Percentiles rank a stretch among this genome's conserved stretches.
Conservation (phyloP, 2,797 vertebrate genomes). For the Setipinna tenuifilis region DNA sequence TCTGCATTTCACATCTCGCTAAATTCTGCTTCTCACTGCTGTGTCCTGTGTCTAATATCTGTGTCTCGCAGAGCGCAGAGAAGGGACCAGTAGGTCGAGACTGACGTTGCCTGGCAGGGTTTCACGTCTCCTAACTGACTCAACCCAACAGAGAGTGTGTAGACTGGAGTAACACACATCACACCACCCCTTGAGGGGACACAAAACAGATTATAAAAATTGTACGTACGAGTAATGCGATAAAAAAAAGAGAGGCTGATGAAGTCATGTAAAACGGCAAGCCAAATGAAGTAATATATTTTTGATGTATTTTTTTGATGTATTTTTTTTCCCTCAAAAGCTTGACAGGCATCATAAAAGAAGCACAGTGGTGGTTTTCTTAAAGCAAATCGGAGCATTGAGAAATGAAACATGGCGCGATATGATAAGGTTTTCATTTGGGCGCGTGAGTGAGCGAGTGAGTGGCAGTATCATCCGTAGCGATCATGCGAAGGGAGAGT, state of each 20-base stretch:
- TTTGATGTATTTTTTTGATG: not conserved
- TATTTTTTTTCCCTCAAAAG: not conserved
- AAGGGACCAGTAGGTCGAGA: not conserved
- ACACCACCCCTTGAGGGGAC: not conserved
- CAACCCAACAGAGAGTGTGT: not conserved
- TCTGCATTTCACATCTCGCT: too few relatives aligned
- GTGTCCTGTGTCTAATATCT: not conserved
- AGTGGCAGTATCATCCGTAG: not conserved
- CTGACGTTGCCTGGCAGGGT: not conserved
- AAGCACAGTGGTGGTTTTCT: not conserved
- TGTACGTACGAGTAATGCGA: not conserved
- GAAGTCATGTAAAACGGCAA: not conserved
- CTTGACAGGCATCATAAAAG: slow-evolving; percentile 24
- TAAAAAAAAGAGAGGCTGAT: not conserved
- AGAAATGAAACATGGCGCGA: slow-evolving; percentile 56
- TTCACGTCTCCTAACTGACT: not conserved
- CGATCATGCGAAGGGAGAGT: slow-evolving; percentile 7
- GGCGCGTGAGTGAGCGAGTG: slow-evolving; percentile 33
- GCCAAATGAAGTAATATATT: not conserved
- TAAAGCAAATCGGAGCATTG: slow-evolving; percentile 9
- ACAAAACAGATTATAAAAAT: not conserved
- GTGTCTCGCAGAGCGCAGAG: not conserved
- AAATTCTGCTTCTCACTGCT: not conserved
- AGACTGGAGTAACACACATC: not conserved
- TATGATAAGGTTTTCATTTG: slow-evolving; percentile 58